phyloP scores from a whole-genome alignment of 2,113 vertebrate species.

The Pterocles gutturalis region DNA sequence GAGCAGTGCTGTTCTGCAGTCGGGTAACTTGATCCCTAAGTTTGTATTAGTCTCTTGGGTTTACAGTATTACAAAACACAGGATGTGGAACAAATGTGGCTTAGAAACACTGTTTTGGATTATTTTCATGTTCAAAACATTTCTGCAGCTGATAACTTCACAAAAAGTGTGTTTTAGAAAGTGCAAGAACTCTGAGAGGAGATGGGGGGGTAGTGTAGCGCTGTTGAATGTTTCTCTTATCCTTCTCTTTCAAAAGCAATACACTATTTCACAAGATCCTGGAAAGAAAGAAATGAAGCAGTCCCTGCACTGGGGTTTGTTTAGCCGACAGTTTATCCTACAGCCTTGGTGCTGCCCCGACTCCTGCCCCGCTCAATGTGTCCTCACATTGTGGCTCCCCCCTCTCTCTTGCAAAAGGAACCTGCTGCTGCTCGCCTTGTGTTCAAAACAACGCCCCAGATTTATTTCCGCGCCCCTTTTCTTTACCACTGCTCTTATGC shows the following conservation, averaged over 20 bases:
- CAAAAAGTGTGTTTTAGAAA: not conserved
- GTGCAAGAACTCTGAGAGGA: not conserved
- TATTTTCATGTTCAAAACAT: not conserved
- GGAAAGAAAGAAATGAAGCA: not conserved
- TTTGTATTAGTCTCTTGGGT: not conserved
- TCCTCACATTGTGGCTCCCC: fast-evolving
- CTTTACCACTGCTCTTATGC: fast-evolving
- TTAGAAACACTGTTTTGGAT: fast-evolving
- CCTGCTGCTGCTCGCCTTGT: too few species aligned
- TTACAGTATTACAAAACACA: not conserved
- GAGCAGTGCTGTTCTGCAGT: not conserved
- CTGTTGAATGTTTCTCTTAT: not conserved
- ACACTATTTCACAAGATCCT: not conserved
- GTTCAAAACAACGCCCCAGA: not conserved
- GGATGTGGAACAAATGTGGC: not conserved
- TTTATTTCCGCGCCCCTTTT: fast-evolving
- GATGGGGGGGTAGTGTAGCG: fast-evolving
- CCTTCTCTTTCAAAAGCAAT: not conserved
- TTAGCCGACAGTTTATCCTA: not conserved
- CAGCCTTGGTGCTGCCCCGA: too few species aligned
- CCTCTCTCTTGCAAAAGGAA: not conserved
- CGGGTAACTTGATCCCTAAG: not conserved
- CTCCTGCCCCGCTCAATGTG: fast-evolving
- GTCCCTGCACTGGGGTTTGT: fast-evolving
- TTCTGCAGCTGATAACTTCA: not conserved